Percentiles rank a stretch among this genome's conserved stretches.
These are phyloP conservation scores for Protaetia brevitarsis DNA, from an alignment of 1,140 invertebrate species.

Conservation along the genomic window DNA sequence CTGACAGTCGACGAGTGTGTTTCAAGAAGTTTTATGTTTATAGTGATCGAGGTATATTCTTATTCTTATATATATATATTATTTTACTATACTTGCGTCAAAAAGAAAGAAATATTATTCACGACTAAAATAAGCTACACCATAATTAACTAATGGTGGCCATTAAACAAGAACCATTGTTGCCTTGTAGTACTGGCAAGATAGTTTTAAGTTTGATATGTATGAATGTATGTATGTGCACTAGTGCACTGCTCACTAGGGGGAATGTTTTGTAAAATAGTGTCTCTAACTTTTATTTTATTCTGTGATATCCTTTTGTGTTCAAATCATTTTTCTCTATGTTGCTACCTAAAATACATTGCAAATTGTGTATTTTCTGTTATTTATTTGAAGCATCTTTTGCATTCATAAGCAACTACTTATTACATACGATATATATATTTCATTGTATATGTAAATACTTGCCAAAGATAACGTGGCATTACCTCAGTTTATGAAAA, in stretches of 20 bases:
- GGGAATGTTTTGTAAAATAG: not conserved
- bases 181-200: conserved; percentile 8
- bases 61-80: no score
- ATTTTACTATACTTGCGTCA: no score
- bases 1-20: no score
- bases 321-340: not conserved
- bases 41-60: no score
- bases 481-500: conserved; percentile 7
- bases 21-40: no score
- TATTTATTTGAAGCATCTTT: conserved; percentile 1
- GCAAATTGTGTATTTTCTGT: not conserved
- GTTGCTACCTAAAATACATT: no score
- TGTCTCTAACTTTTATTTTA: conserved; percentile 1
- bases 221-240: not conserved
- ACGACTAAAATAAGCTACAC: no score
- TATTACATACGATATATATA: no score
- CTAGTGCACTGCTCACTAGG: not conserved
- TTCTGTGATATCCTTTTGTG: conserved; percentile 9
- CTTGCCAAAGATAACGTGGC: conserved; percentile 7
- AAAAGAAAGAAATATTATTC: no score
- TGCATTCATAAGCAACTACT: not conserved
- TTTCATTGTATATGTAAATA: not conserved
- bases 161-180: conserved; percentile 17
- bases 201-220: not conserved
- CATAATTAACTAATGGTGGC: conserved; percentile 7